These are phyloP conservation scores for Spinibarbus caldwelli DNA, from an alignment of 2,797 vertebrate genomes.

Conservation along the genomic window DNA sequence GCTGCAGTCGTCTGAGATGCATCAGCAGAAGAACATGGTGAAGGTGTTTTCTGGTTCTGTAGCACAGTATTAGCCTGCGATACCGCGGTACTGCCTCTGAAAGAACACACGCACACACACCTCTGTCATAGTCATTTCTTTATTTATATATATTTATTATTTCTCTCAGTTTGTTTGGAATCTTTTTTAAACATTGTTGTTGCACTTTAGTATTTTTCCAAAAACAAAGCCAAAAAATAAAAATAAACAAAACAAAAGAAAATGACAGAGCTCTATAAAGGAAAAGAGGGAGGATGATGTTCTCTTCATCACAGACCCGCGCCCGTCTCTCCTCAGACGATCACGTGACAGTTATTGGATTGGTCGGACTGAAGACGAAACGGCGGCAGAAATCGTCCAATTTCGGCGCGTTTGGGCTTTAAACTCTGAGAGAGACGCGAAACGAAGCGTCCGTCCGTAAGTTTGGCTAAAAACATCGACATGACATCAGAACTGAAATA, in stretches of 20 bases:
- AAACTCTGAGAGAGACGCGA: conserved; percentile 65
- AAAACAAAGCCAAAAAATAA: conserved; percentile 76
- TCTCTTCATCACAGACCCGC: conserved; percentile 8
- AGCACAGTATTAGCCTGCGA: too few species aligned
- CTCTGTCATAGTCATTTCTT: conserved; percentile 80
- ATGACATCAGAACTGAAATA: conserved; percentile 68
- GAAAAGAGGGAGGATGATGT: not conserved
- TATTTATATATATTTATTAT: conserved; percentile 87
- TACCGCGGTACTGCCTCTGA: not conserved
- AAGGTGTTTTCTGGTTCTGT: not conserved
- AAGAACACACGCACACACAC: conserved; percentile 35
- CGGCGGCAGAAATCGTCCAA: conserved; percentile 66
- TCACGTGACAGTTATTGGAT: not conserved
- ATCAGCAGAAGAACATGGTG: too few species aligned
- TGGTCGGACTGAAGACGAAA: conserved; percentile 27
- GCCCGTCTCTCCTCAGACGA: not conserved
- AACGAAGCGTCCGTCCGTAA: conserved; percentile 65
- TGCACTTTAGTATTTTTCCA: conserved; percentile 86
- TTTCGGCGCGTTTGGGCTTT: conserved; percentile 60
- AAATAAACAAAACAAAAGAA: conserved; percentile 60
- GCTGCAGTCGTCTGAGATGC: too few species aligned
- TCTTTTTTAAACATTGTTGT: conserved; percentile 79
- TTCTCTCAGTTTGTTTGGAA: conserved; percentile 87
- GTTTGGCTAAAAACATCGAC: conserved; percentile 73
- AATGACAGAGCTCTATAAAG: not conserved